Base-by-base conservation (phyloP, 2,113 vertebrate species). In the Myotis brandtii region DNA sequence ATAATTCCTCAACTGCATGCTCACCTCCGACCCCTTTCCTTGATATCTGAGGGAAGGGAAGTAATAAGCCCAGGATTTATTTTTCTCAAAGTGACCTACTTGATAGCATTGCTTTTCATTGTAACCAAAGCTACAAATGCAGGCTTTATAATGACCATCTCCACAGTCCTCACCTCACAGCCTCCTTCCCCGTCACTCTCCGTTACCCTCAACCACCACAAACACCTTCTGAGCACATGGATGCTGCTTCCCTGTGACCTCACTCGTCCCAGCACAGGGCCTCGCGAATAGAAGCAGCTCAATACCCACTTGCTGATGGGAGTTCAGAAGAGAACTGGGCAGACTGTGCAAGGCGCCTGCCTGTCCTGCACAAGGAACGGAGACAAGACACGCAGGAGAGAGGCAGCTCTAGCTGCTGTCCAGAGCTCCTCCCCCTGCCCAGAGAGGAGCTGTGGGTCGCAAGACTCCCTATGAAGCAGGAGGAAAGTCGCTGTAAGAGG, bases 1-100 rank as follows among this genome's bases (percentile, higher is more conserved):
- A 87, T 37, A 64, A 59, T 56, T 86, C 59, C 34, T 43, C 13
- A 94, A 2, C 30, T 30, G 11, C 81, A 89, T n/a, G 37, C 4
- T 83, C 34, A 69, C 8, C 16, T 46, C 23, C 34, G 2, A 2
- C 30, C 37, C 43, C 75, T 79, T 34, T 80, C 59, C 81, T 59
- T 76, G 17, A 2, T 79, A 75, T 40, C 30, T 81, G 30, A 11
- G 46, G 46, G 43, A 43, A 90, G 20, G 40, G 67, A 72, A 81
- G 12, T 73, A 93, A 90, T 46, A 67, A 67, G 46, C 46, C 46
- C 80, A 67, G 5, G 11, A 59, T 50, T 84, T 75, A 18, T 43
- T 91, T 93, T 75, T 79, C 56, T 96, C 43, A 86, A 86, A 84
- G 50, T 46, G 79, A 90, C 27, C 64, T 80, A 87, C 9, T 50